Evolutionary conservation across 2,797 vertebrate genomes (phyloP), one percentile per base, ranked within the genome.

Genomic region (Pterois miles): DNA sequence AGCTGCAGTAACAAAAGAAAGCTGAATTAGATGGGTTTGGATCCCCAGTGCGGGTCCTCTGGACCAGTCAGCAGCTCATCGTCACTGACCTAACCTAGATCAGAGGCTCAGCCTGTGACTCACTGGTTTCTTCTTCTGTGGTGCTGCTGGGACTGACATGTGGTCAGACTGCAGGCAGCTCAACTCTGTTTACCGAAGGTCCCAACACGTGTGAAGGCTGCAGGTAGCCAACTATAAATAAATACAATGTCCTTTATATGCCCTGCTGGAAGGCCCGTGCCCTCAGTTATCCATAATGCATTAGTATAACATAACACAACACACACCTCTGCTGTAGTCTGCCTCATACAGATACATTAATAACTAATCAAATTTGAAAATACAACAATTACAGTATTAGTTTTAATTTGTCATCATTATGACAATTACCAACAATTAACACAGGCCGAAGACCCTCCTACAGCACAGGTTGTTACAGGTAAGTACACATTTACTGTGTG

Each of bases 221-320:
- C 89, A 92, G 88, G 91, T 92, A 91, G 80, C 80, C 22, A 20
- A 71, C 90, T 92, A 92, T 84, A 93, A 94, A 94, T 89, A 93
- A 65, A 84, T 74, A 82, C 65, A 57, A 38, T 65, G 79, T 81
- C 79, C 60, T 77, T 84, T 68, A 81, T 82, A 62, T 69, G 74
- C 22, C 77, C 76, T 71, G 18, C 64, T 81, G 58, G 50, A 75
- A 57, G 29, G 70, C 76, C 77, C 62, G 34, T 50, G 60, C 63
- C 73, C 58, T 76, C n/a, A n/a, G 36, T 74, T 72, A 81, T 62
- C 53, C 67, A 71, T 78, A 64, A 76, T 36, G 38, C 46, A 59
- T 12, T 25, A 23, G 56, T 27, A 33, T 23, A 29, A 59, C 43
- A 76, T 22, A 33, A 53, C 48, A 43, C 16, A 0, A 76, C 31